phyloP scores from a whole-genome alignment of 2,888 invertebrate genomes.

The Hypolimnas misippus region DNA sequence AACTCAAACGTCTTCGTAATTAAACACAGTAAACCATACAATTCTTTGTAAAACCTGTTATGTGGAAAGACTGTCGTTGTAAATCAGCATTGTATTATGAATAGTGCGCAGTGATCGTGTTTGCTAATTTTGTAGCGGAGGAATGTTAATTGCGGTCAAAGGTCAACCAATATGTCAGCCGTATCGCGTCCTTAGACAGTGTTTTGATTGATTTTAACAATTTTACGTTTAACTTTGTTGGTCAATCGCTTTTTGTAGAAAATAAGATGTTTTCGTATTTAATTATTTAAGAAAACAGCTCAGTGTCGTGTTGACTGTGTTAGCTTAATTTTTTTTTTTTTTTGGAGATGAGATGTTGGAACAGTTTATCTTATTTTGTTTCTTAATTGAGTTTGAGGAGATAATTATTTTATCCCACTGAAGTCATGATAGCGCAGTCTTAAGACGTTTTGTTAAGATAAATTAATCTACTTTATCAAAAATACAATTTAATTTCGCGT shows the following conservation, averaged over 20 bases:
- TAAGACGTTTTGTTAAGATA: too few relatives aligned
- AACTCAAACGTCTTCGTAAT: not conserved
- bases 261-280: too few relatives aligned
- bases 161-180: constrained; percentile 55
- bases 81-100: constrained; percentile 17
- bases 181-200: constrained; percentile 27
- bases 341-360: not conserved
- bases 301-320: too few relatives aligned
- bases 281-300: too few relatives aligned
- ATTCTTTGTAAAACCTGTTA: too few relatives aligned
- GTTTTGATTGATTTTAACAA: constrained; percentile 8
- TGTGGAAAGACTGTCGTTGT: not conserved
- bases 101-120: not conserved
- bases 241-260: not conserved
- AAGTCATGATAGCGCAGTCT: too few relatives aligned
- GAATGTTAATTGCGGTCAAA: constrained; percentile 62
- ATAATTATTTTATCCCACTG: not conserved
- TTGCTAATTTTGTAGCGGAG: constrained; percentile 41
- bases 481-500: too few relatives aligned
- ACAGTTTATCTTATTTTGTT: not conserved
- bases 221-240: not conserved
- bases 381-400: not conserved
- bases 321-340: too few relatives aligned
- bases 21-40: not conserved
- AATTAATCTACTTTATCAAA: too few relatives aligned